Base-by-base conservation (phyloP, 2,888 invertebrate genomes). In the Ophioninae sp. region DNA sequence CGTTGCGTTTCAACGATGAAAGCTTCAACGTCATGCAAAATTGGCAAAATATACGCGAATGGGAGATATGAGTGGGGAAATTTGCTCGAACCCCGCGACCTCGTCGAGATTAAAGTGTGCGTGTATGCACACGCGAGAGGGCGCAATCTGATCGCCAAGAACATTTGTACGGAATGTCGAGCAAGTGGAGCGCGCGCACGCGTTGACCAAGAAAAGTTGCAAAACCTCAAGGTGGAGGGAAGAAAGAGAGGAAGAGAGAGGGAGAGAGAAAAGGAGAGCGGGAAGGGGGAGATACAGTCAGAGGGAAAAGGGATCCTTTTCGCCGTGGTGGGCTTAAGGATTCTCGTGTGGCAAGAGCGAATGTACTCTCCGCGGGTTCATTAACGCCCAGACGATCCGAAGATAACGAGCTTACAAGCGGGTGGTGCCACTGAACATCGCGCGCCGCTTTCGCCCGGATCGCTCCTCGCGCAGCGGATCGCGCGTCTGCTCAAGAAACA, bases 81-180 rank as follows among this genome's bases (percentile, higher is more conserved):
- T 82, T 79, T 63, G 61, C 65, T 68, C 64, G 76, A 20, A 65
- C 41, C 61, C 39, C 76, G 67, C 13, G n/a, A 81, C 64, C 77
- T 68, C 37, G 23, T 61, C 30, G 30, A 30, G 30, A 30, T 3
- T 30, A 30, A 30, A 30, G 30, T 78, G 64, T 71, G 64, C 23
- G 37, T 56, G 41, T 37, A 74, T 59, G 61, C 20, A 67, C 58
- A 64, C 61, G 20, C 22, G 63, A 44, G 56, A 61, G 61, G 65
- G 64, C 56, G 58, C 63, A 88, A 91, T 91, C 90, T 90, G 90
- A 90, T 89, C 88, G 86, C 75, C 72, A 73, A 83, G 85, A 89
- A 90, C 90, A 90, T 89, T 90, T 90, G 89, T 89, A 89, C 83
- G 89, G 91, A 90, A 90, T 90, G 91, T 91, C 89, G 89, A 88